A percentile compares a stretch with the other conserved stretches of the same genome.
phyloP scores from a whole-genome alignment of 2,888 invertebrate genomes.

The Heliconius cydno region DNA sequence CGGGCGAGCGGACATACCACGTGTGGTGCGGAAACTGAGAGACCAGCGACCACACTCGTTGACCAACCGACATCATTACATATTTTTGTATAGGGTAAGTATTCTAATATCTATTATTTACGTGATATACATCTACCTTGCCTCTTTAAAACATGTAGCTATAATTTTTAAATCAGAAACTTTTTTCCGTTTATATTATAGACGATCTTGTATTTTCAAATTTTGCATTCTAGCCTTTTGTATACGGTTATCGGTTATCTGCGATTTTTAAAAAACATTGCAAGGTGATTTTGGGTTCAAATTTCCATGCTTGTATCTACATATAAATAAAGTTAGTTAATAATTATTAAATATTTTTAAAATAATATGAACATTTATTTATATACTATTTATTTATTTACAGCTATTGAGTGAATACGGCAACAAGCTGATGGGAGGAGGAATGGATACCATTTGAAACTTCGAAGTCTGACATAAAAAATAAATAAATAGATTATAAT shows the following conservation, averaged over 20 bases:
- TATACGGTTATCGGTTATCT: too few species aligned
- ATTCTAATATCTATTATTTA: not conserved
- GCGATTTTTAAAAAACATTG: too few species aligned
- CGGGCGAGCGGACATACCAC: conserved; percentile 92
- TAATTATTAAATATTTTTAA: not conserved
- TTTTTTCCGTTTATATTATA: too few species aligned
- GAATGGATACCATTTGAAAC: conserved; percentile 70
- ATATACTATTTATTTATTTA: conserved; percentile 57
- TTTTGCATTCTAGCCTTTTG: too few species aligned
- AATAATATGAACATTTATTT: not conserved
- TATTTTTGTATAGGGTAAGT: conserved; percentile 93
- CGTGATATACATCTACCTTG: too few species aligned
- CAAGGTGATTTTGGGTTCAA: too few species aligned
- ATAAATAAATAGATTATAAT: not conserved
- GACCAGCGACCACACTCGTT: conserved; percentile 95
- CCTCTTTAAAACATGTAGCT: too few species aligned
- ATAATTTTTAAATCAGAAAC: too few species aligned
- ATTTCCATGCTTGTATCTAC: too few species aligned
- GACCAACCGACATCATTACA: conserved; percentile 95
- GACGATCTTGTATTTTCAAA: too few species aligned
- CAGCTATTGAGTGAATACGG: conserved; percentile 93
- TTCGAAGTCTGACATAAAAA: conserved; percentile 16
- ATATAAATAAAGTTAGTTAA: too few species aligned
- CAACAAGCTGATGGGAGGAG: conserved; percentile 89
- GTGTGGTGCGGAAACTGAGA: conserved; percentile 91